Base-by-base conservation (phyloP, 1,140 invertebrate species). In the Aphidius gifuensis region DNA sequence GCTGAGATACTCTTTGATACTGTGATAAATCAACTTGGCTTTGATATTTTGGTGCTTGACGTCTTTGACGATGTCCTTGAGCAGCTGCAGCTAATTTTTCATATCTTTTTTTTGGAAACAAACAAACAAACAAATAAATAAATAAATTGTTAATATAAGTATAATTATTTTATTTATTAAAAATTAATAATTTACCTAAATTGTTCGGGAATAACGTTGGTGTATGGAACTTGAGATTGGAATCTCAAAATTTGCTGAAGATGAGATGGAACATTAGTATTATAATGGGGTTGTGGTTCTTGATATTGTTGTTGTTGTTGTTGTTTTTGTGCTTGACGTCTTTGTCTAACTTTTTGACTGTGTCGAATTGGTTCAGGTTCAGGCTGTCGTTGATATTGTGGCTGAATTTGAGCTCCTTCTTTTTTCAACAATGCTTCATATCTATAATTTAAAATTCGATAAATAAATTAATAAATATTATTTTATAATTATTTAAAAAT, bases 171-270 rank as follows among this genome's bases (percentile, higher is more conserved):
- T 38, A 40, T 60, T 38, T n/a, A 32, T 32, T 32, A 32, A 54
- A 54, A 39, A 16, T 3, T 9, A 38, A n/a, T 16, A 8, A 45
- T 6, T n/a, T 66, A 81, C 80, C 79, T 79, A 38, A 66, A 78
- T 47, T 70, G 76, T 70, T 81, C 80, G 16, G 80, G 80, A 21
- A 80, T 80, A 11, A 70, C 70, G 43, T 79, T 80, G 40, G 76
- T 53, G 43, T 81, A 80, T 5, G 80, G 80, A 53, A 78, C 80
- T 59, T 80, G 76, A 4, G 74, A 70, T 43, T 80, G 79, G 62
- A 74, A 80, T 5, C 69, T 73, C 6, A 82, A 38, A 3, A 82
- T 23, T 16, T 76, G 68, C 48, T 73, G 71, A 23, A 82, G 68
- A 3, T 69, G 59, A 4, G 61, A 4, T 0, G 80, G 80, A 11